Conservation (phyloP, 30 jellyfish, hydroid and myxozoan species). For the Catostylus mosaicus region DNA sequence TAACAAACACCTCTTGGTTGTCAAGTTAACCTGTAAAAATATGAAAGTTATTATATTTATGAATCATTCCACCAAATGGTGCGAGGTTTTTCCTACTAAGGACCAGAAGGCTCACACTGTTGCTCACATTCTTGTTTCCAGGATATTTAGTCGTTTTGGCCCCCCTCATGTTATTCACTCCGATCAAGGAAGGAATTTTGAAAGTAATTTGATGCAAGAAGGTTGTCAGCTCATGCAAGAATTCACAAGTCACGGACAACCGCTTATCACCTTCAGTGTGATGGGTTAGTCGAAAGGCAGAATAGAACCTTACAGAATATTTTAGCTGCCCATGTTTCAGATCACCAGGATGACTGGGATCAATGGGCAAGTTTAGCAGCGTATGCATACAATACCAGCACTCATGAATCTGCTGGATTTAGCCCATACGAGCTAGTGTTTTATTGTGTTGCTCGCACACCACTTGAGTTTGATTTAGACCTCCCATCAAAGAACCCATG, state of each 20-base stretch:
- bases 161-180: conserved; percentile 60
- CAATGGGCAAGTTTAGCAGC: conserved; percentile 32
- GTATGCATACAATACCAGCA: conserved; percentile 47
- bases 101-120: conserved; percentile 66
- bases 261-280: conserved; percentile 55
- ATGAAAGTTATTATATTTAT: too few species aligned
- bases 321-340: conserved; percentile 31
- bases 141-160: conserved; percentile 46
- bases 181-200: conserved; percentile 69
- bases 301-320: conserved; percentile 47
- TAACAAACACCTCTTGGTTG: conserved; percentile 43
- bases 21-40: too few species aligned
- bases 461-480: conserved; percentile 13
- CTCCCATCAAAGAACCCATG: conserved; percentile 15
- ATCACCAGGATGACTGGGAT: conserved; percentile 37
- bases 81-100: conserved; percentile 32
- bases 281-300: conserved; percentile 31
- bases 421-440: conserved; percentile 59
- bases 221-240: conserved; percentile 43
- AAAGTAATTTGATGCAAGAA: conserved; percentile 39
- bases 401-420: conserved; percentile 62
- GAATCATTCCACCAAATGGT: conserved; percentile 69
- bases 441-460: conserved; percentile 26
- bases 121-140: too few species aligned
- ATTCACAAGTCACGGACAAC: conserved; percentile 52